Evolutionary conservation across 2,888 invertebrate genomes (phyloP).

Genomic region (Ctena decussata): DNA sequence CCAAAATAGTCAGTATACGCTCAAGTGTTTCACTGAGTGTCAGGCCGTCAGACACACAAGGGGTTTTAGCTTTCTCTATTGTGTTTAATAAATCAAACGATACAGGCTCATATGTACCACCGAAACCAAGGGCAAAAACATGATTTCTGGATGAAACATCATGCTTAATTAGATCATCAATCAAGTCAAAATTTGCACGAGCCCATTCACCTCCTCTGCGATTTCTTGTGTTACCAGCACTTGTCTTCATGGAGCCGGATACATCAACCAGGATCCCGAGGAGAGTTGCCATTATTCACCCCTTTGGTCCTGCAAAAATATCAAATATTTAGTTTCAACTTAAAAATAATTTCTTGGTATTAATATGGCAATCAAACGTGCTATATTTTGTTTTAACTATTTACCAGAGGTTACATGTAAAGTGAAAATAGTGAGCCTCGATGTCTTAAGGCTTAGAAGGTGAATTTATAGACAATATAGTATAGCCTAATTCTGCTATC

Average conservation of each 20-base stretch:
- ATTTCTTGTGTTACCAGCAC: background rate
- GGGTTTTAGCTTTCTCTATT: background rate
- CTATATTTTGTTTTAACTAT: too few relatives aligned
- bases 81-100: background rate
- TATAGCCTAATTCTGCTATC: too few relatives aligned
- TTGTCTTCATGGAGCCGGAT: slow-evolving; percentile 19
- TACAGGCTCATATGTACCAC: background rate
- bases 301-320: too few relatives aligned
- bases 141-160: slow-evolving; percentile 9
- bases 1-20: background rate
- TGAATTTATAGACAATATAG: too few relatives aligned
- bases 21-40: background rate
- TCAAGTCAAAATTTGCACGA: background rate
- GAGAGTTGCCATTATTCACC: background rate
- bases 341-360: too few relatives aligned
- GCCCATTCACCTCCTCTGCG: slow-evolving; percentile 7
- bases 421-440: too few relatives aligned
- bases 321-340: too few relatives aligned
- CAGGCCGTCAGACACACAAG: background rate
- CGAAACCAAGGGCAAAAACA: slow-evolving; percentile 8
- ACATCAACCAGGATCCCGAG: slow-evolving; percentile 26
- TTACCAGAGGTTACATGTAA: too few relatives aligned
- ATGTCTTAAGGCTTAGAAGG: too few relatives aligned
- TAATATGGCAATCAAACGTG: too few relatives aligned
- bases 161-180: slow-evolving; percentile 15